Evolutionary conservation across 2,888 invertebrate genomes (phyloP).

Genomic region (Thumatha senex): DNA sequence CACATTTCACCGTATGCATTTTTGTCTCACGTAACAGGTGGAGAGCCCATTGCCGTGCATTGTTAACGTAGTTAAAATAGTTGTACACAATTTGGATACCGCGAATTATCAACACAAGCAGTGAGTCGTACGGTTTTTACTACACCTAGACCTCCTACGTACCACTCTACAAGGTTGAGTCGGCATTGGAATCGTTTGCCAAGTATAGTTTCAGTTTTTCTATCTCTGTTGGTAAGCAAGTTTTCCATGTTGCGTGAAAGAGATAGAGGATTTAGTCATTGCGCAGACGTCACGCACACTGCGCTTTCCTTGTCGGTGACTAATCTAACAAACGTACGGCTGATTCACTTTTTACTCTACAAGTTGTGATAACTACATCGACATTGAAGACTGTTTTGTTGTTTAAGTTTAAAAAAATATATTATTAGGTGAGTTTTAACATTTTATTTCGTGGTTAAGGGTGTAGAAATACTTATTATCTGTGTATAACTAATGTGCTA

Average conservation of each 20-base stretch:
- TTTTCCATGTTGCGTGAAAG: slow-evolving; percentile 20
- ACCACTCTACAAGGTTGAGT: slow-evolving; percentile 36
- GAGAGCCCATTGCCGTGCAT: too few relatives aligned
- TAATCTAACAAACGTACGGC: slow-evolving; percentile 33
- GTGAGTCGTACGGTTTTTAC: slow-evolving; percentile 13
- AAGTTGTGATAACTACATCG: slow-evolving; percentile 30
- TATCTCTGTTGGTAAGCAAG: slow-evolving; percentile 35
- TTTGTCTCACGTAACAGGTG: too few relatives aligned
- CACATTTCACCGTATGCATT: too few relatives aligned
- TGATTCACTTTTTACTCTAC: slow-evolving; percentile 35
- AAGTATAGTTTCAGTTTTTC: slow-evolving; percentile 15
- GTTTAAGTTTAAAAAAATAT: slow-evolving; percentile 13
- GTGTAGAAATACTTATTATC: slow-evolving; percentile 3
- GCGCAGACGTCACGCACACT: slow-evolving; percentile 52
- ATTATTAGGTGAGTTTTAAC: slow-evolving; percentile 33
- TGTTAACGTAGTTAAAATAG: too few relatives aligned
- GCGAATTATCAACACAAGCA: not conserved
- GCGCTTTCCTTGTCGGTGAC: slow-evolving; percentile 48
- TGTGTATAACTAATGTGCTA: slow-evolving; percentile 22
- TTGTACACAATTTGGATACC: too few relatives aligned
- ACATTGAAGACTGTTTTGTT: slow-evolving; percentile 22
- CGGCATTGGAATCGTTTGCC: slow-evolving; percentile 56
- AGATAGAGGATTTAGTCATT: slow-evolving; percentile 23
- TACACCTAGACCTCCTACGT: slow-evolving; percentile 18
- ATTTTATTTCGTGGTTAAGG: not conserved